Conservation (phyloP, 2,797 vertebrate species). For the Melanotaenia boesemani region DNA sequence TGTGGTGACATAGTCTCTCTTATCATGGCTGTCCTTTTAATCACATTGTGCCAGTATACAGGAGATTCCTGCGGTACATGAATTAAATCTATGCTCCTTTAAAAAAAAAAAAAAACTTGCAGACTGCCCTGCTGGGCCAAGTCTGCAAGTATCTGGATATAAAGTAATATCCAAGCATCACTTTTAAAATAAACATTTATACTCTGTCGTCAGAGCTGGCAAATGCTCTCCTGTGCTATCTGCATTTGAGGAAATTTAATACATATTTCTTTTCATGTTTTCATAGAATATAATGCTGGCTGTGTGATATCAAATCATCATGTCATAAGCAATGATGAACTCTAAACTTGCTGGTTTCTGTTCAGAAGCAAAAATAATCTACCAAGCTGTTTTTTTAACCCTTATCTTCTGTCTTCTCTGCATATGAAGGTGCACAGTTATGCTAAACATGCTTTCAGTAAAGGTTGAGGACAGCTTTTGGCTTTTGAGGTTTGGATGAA, state of each 20-base stretch:
- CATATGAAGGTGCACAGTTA: not conserved
- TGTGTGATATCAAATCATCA: constrained; percentile 50
- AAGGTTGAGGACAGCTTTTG: constrained; percentile 3
- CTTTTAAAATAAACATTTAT: constrained; percentile 80
- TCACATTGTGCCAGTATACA: constrained; percentile 59
- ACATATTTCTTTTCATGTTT: constrained; percentile 62
- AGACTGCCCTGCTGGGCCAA: constrained; percentile 54
- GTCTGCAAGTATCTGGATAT: constrained; percentile 71
- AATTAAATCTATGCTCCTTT: constrained; percentile 63
- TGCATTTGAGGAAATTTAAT: constrained; percentile 71
- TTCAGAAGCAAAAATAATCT: constrained; percentile 49
- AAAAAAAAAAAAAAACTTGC: constrained; percentile 37
- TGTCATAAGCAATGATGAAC: constrained; percentile 32
- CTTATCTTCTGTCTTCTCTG: not conserved
- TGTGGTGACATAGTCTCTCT: constrained; percentile 67
- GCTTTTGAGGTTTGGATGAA: not conserved
- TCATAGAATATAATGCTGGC: constrained; percentile 55
- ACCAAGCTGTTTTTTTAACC: not conserved
- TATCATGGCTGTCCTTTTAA: constrained; percentile 68
- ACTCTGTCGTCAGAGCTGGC: constrained; percentile 51
- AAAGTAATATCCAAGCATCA: constrained; percentile 77
- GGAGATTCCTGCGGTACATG: constrained; percentile 43
- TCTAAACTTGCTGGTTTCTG: constrained; percentile 47
- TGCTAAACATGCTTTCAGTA: not conserved
- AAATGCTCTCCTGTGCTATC: constrained; percentile 46